Evolutionary conservation across 2,797 vertebrate species (phyloP).

Genomic region (Chloroceryle inda): DNA sequence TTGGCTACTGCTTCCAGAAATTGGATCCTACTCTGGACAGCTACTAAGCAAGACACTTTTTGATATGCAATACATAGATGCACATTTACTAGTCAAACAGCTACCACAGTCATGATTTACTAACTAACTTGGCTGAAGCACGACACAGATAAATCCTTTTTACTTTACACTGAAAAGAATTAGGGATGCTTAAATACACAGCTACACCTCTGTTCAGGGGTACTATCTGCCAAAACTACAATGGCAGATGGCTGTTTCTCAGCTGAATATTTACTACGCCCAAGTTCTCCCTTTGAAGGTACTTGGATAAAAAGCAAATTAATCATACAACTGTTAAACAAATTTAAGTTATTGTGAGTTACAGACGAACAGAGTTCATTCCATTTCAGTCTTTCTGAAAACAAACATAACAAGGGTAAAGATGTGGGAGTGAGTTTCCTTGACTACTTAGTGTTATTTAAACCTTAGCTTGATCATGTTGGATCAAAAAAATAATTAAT

Average conservation of each 20-base stretch:
- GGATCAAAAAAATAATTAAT: background rate
- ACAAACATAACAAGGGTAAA: background rate
- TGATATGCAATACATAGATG: background rate
- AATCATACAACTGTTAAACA: conserved; percentile 55
- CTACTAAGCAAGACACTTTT: background rate
- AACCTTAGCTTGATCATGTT: background rate
- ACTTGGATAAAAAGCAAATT: too few relatives aligned
- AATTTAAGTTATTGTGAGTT: conserved; percentile 27
- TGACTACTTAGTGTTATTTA: conserved; percentile 9
- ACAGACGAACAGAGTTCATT: background rate
- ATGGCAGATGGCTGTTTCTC: background rate
- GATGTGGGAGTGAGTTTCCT: conserved; percentile 21
- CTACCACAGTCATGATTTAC: background rate
- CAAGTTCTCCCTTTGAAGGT: conserved; percentile 18
- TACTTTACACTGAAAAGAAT: background rate
- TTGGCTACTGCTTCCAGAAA: background rate
- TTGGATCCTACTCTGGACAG: background rate
- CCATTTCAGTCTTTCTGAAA: conserved; percentile 8
- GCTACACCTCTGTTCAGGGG: background rate
- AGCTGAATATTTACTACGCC: background rate
- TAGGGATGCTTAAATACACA: background rate
- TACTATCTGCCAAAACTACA: background rate
- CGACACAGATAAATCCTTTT: background rate
- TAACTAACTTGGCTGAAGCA: background rate
- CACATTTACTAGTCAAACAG: background rate